A percentile compares a stretch with the other conserved stretches of the same genome.
Evolutionary conservation across 2,888 invertebrate species (phyloP).

Genomic region (Anticlea derivata): DNA sequence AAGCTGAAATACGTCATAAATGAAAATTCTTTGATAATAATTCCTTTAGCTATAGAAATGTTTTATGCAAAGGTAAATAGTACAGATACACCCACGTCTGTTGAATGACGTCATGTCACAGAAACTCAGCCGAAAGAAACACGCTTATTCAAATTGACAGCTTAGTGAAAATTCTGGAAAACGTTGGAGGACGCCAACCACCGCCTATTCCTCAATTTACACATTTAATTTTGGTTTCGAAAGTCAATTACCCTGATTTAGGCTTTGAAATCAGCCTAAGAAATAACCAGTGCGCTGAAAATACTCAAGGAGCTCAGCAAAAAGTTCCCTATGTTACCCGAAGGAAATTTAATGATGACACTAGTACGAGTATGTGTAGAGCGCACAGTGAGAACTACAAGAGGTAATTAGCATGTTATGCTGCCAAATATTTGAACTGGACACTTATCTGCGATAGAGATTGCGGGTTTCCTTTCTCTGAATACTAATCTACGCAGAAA

Average conservation of each 20-base stretch:
- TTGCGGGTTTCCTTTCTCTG: conserved; percentile 32
- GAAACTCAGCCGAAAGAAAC: conserved; percentile 36
- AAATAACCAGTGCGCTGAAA: too few species aligned
- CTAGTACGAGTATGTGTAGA: conserved; percentile 22
- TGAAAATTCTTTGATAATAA: background rate
- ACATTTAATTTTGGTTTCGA: background rate
- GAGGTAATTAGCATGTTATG: conserved; percentile 38
- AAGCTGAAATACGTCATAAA: too few species aligned
- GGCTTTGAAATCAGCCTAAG: too few species aligned
- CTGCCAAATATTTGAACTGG: conserved; percentile 57
- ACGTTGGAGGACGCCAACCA: conserved; percentile 23
- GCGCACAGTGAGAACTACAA: conserved; percentile 46
- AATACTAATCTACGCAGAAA: conserved; percentile 5
- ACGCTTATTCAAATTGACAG: conserved; percentile 31
- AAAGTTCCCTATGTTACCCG: too few species aligned
- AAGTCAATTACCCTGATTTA: too few species aligned
- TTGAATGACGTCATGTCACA: conserved; percentile 43
- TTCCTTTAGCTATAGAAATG: background rate
- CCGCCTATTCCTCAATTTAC: conserved; percentile 5
- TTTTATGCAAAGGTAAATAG: background rate
- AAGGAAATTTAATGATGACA: background rate
- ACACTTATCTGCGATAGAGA: conserved; percentile 32
- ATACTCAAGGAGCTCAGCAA: too few species aligned
- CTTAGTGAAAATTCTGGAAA: conserved; percentile 28
- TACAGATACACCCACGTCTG: conserved; percentile 30